These are phyloP conservation scores for Cryptoprocta ferox DNA, from an alignment of 2,797 vertebrate genomes.

Conservation along the genomic window DNA sequence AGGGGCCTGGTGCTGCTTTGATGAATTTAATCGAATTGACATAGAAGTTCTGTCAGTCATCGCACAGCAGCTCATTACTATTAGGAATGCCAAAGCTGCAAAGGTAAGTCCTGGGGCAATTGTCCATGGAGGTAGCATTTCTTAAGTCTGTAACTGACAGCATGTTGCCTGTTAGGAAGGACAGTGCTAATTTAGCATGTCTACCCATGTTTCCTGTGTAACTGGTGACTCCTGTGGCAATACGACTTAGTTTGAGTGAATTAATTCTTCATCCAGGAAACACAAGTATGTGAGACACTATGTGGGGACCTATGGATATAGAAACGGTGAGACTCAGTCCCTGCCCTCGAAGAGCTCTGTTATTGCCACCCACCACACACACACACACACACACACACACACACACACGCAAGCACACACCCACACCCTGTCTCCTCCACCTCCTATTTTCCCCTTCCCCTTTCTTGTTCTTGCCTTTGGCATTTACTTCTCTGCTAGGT, in stretches of 20 bases:
- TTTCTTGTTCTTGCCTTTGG: background rate
- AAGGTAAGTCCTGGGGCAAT: constrained; percentile 85
- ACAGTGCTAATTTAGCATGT: background rate
- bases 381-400: background rate
- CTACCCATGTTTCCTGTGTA: background rate
- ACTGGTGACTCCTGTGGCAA: background rate
- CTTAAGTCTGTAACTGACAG: background rate
- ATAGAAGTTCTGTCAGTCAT: constrained; percentile 94
- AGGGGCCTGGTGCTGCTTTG: constrained; percentile 95
- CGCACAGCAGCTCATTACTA: constrained; percentile 93
- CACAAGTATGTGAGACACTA: background rate
- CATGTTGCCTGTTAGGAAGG: background rate
- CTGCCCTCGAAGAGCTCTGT: background rate
- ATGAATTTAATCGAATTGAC: constrained; percentile 94
- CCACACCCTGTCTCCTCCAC: background rate
- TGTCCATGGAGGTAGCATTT: accelerated
- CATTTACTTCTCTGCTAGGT: background rate
- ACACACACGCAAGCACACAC: background rate
- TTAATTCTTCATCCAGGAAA: background rate
- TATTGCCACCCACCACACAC: background rate
- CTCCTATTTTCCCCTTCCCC: background rate
- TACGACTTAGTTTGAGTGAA: background rate
- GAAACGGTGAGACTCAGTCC: background rate
- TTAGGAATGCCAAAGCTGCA: constrained; percentile 92
- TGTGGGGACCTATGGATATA: background rate